Base-by-base conservation (phyloP, 2,888 invertebrate species). In the Athalia circularis region DNA sequence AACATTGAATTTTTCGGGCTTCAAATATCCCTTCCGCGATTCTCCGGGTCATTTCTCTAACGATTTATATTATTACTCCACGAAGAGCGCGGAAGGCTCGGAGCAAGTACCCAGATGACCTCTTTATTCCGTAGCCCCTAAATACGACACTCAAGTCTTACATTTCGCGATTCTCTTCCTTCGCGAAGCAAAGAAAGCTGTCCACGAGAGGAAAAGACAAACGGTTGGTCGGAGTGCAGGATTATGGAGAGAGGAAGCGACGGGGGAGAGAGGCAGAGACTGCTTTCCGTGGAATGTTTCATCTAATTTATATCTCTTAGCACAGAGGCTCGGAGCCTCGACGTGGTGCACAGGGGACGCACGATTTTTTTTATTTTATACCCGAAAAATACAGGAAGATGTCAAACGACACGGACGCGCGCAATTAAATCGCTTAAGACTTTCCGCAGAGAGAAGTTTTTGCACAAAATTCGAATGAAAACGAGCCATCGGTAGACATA, bases 231-330 rank as follows among this genome's bases (percentile, higher is more conserved):
- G 15, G 62, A 13, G 15, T 62, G 15, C 13, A 8, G 62, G 13
- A 15, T 50, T 50, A 43, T 13, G 57, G 72, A 72, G 47, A 47
- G 72, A 59, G 57, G 72, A 59, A 72, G 57, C 59, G 59, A 59
- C 9, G 72, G 72, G 72, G 72, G 47, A 59, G 72, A n/a, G n/a
- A 13, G 8, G 59, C 57, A 47, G 59, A 29, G 29, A 57, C 59
- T 59, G 47, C 47, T 59, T 72, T 59, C 72, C 47, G 72, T 13
- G 72, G 57, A 72, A 72, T 72, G 72, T 72, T 72, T 72, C 72
- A 72, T 72, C 72, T 72, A 72, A 72, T 72, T 72, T 72, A 72
- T 72, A 72, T 72, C 59, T 59, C 59, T 72, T 72, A 57, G 72
- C 72, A 59, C 8, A 47, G 47, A 57, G 59, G 57, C 59, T 72